Evolutionary conservation across 2,888 invertebrate species (phyloP), one percentile per base, ranked within the genome.

Genomic region (Toxonevra muliebris): DNA sequence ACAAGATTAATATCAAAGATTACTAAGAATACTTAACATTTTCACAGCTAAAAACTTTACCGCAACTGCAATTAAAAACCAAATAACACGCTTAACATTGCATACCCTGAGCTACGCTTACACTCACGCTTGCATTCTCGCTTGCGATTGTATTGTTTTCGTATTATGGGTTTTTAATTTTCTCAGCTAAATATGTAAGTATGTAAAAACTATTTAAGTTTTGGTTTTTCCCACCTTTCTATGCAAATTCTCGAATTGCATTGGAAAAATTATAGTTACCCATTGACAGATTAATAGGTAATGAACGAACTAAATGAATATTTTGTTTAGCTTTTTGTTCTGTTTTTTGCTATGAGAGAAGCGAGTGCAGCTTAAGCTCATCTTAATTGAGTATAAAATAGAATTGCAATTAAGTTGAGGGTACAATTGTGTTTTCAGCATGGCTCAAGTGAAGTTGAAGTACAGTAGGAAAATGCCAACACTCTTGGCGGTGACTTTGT

Each of bases 171-270:
- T 40, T 55, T 30, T 40, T 55, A 13, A 30, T n/a, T 11, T 48
- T 30, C 60, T 58, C 15, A 15, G 41, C 58, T 30, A 52, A n/a
- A 40, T 17, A 12, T 48, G 12, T 48, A n/a, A n/a, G 48, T 15
- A 5, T 8, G 48, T 48, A n/a, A 12, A 2, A 12, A 3, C 8
- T n/a, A 13, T 61, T 61, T 57, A 20, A 55, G 19, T 53, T n/a
- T 64, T 59, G 74, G 74, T 69, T 71, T 75, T 75, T 75, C 75
- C 74, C 75, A 75, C 63, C 63, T 72, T 74, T 70, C 66, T 70
- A 75, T 73, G 71, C 64, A 72, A 71, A 71, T 66, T 30, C 53
- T 5, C 54, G 50, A 19, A n/a, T 53, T 30, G 7, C 30, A 30
- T 30, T 30, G 30, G 30, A 30, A 30, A 30, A 30, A 30, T 30